Evolutionary conservation across 2,888 invertebrate genomes (phyloP), one percentile per base, ranked within the genome.

Genomic region (Cheilosia vernalis): DNA sequence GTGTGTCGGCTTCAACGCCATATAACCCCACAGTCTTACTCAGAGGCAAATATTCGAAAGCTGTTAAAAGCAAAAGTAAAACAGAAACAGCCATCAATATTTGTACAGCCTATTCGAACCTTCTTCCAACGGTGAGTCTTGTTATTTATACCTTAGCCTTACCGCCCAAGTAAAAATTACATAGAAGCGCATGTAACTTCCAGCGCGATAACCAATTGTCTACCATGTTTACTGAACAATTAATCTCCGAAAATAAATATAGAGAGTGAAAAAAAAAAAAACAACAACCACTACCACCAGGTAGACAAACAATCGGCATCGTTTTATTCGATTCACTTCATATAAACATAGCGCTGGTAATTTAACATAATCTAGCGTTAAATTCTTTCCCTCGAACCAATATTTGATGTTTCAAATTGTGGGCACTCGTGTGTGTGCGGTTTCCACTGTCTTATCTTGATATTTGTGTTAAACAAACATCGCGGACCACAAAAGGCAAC

Each of bases 231-330:
- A 55, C 44, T 10, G 19, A 72, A 53, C 66, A 81, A 60, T 77
- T 76, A 76, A 80, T 80, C 66, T 81, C 15, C 27, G 7, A 49
- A 77, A 67, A 73, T 21, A 69, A 56, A 69, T 27, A 37, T 3
- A 37, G 13, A 33, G 30, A 9, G 30, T 9, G 30, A 9, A 9
- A 10, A 9, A 10, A 33, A 33, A 33, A 64, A 70, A 30, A 64
- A 64, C 1, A 2, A 30, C 30, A 7, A 30, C 30, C 13, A 30
- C 30, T 1, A 30, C 30, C 13, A 55, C 64, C 55, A 67, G 40
- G 49, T 49, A 56, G 40, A 27, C 67, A 81, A 81, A 85, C 67
- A 76, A 74, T 74, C 84, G 84, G 84, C 63, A 64, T 74, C 74
- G 70, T 74, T 84, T 21, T 17, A 42, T 40, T 19, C n/a, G 61